Evolutionary conservation across 2,113 vertebrate genomes (phyloP).

Genomic region (Ictidomys tridecemlineatus): DNA sequence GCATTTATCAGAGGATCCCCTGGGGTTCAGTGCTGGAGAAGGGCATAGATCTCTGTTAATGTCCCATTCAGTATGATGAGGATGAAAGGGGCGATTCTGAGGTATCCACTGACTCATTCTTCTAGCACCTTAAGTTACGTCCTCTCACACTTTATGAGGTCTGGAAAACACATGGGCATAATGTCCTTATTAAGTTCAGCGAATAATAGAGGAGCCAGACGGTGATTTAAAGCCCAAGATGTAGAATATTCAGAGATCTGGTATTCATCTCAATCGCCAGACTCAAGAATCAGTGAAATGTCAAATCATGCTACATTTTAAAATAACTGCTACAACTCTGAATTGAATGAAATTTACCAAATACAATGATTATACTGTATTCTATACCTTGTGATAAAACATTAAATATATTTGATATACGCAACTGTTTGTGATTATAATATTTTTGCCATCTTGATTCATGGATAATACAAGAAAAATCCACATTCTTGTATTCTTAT

Average conservation of each 20-base stretch:
- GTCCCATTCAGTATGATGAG: not conserved
- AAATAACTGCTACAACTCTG: slow-evolving; percentile 4
- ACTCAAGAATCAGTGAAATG: slow-evolving; percentile 35
- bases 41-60: not conserved
- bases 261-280: slow-evolving; percentile 49
- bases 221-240: slow-evolving; percentile 48
- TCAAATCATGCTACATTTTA: slow-evolving; percentile 58
- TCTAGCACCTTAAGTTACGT: slow-evolving; percentile 14
- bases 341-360: slow-evolving; percentile 18
- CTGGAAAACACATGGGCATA: slow-evolving; percentile 40
- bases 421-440: not conserved
- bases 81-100: slow-evolving; percentile 32
- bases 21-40: not conserved
- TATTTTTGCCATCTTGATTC: slow-evolving; percentile 2
- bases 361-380: not conserved
- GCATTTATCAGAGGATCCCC: slow-evolving; percentile 31
- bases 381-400: not conserved
- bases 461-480: not conserved
- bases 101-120: not conserved
- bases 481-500: not conserved
- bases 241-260: slow-evolving; percentile 7
- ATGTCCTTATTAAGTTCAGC: slow-evolving; percentile 60
- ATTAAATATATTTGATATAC: not conserved
- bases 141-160: not conserved
- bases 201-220: slow-evolving; percentile 49